Evolutionary conservation across 2,888 invertebrate species (phyloP).

Genomic region (Oscheius onirici): DNA sequence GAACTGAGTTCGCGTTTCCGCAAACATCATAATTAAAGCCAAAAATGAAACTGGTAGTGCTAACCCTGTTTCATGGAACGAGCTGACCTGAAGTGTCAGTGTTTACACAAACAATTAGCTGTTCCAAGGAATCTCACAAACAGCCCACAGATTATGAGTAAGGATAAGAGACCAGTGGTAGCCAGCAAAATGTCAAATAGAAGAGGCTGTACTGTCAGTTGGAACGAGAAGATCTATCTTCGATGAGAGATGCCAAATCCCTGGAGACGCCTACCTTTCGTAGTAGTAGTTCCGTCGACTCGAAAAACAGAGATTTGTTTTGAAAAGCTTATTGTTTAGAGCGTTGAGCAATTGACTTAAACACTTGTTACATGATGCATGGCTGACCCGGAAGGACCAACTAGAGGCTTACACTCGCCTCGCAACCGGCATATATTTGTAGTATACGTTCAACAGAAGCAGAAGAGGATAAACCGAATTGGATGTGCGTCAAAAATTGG

Average conservation of each 20-base stretch:
- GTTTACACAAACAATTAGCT: too few species aligned
- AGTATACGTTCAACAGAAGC: too few species aligned
- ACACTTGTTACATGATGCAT: background rate
- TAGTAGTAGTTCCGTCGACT: too few species aligned
- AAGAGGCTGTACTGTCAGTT: background rate
- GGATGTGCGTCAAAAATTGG: constrained; percentile 25
- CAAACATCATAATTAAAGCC: too few species aligned
- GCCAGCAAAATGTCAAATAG: constrained; percentile 1
- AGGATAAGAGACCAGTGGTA: background rate
- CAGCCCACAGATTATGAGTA: too few species aligned
- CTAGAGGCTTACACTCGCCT: background rate
- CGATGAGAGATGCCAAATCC: background rate
- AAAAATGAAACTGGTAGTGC: too few species aligned
- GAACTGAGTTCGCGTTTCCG: too few species aligned
- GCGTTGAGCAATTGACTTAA: background rate
- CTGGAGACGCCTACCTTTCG: background rate
- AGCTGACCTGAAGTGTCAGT: too few species aligned
- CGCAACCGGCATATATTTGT: background rate
- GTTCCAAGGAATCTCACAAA: too few species aligned
- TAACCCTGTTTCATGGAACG: too few species aligned
- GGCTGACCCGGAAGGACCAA: background rate
- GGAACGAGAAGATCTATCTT: background rate
- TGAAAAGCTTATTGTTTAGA: too few species aligned
- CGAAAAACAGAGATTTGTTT: too few species aligned
- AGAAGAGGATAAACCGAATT: constrained; percentile 13